phyloP scores from a whole-genome alignment of 1,140 invertebrate species.

The Sesamia nonagrioides region DNA sequence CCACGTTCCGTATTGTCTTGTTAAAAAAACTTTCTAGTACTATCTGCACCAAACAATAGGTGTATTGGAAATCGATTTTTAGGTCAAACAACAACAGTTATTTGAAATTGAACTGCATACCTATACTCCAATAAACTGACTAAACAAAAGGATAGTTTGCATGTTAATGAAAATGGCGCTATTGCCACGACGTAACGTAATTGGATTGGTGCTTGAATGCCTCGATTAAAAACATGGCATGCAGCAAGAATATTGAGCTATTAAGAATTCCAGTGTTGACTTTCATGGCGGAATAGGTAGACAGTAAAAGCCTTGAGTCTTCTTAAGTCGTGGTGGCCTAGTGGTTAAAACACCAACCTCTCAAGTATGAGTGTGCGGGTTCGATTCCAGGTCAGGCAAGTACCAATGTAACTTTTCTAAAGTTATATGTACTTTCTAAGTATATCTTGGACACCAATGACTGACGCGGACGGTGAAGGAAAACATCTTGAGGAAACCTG shows the following conservation, averaged over 20 bases:
- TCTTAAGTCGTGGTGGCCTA: too few species aligned
- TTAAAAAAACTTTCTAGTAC: background rate
- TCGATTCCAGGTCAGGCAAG: too few species aligned
- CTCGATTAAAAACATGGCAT: constrained; percentile 3
- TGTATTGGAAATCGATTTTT: background rate
- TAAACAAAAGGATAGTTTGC: constrained; percentile 5
- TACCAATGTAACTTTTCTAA: too few species aligned
- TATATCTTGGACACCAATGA: too few species aligned
- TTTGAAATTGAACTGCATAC: background rate
- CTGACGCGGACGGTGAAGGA: too few species aligned
- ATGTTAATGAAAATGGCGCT: constrained; percentile 27
- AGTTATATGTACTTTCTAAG: too few species aligned
- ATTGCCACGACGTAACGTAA: constrained; percentile 2
- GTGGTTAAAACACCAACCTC: too few species aligned
- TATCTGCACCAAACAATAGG: background rate
- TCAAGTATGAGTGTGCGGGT: too few species aligned
- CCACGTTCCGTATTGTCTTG: background rate
- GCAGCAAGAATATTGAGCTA: background rate
- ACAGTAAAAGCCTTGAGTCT: background rate
- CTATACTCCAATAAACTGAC: background rate
- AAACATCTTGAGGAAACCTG: too few species aligned
- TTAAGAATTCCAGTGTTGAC: background rate
- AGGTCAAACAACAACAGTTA: background rate
- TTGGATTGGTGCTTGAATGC: constrained; percentile 10
- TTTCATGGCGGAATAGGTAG: background rate